Percentiles rank a stretch among this genome's conserved stretches.
Conservation (phyloP, 1,140 invertebrate genomes). For the Arion vulgaris region DNA sequence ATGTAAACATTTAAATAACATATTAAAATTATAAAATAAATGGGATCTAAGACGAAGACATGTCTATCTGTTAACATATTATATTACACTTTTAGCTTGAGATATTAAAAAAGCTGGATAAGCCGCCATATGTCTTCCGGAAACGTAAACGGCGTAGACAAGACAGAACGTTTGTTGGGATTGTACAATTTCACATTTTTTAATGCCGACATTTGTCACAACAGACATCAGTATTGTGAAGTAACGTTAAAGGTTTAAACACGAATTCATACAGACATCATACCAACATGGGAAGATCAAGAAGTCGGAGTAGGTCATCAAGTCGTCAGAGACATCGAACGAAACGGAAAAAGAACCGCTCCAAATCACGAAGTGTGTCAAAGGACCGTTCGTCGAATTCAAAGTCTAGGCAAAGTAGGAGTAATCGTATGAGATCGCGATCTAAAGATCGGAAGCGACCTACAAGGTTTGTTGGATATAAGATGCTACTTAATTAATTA, state of each 20-base stretch:
- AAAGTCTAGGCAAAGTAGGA: slow-evolving; percentile 20
- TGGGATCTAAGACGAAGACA: too few species aligned
- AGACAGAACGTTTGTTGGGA: too few species aligned
- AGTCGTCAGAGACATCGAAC: slow-evolving; percentile 19
- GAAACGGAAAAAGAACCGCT: slow-evolving; percentile 26
- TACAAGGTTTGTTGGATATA: slow-evolving; percentile 12
- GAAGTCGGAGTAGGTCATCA: neutral
- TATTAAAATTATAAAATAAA: too few species aligned
- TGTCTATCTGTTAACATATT: too few species aligned
- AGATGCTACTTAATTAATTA: too few species aligned
- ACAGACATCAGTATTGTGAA: too few species aligned
- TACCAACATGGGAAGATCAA: slow-evolving; percentile 15
- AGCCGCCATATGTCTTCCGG: neutral
- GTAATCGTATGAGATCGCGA: slow-evolving; percentile 29
- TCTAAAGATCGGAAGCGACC: slow-evolving; percentile 22
- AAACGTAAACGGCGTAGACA: too few species aligned
- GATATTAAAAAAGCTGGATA: neutral
- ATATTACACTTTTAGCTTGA: too few species aligned
- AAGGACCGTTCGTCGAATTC: slow-evolving; percentile 24
- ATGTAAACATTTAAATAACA: too few species aligned
- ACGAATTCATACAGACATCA: neutral
- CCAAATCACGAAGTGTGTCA: slow-evolving; percentile 24
- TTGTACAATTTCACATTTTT: too few species aligned
- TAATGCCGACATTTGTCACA: too few species aligned
- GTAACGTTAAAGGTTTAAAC: neutral